These are phyloP conservation scores for Pachydiplax longipennis DNA, from an alignment of 2,888 invertebrate species.

Conservation along the genomic window DNA sequence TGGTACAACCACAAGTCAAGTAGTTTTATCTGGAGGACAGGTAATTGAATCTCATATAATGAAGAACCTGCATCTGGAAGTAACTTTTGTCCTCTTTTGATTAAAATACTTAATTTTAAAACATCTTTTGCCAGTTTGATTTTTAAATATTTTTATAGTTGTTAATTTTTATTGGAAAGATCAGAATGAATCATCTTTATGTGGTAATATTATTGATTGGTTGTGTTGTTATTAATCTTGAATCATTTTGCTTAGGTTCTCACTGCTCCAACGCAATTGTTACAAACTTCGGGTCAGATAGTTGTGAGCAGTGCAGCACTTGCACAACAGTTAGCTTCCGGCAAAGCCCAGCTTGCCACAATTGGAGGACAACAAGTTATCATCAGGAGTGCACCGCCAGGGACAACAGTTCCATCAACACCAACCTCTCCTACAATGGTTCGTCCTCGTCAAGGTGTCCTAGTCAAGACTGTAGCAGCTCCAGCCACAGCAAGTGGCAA, in stretches of 20 bases:
- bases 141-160: too few relatives aligned
- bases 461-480: conserved; percentile 50
- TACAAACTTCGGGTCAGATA: conserved; percentile 48
- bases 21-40: conserved; percentile 52
- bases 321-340: conserved; percentile 82
- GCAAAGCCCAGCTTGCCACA: conserved; percentile 83
- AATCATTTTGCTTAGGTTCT: background rate
- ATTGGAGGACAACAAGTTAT: conserved; percentile 87
- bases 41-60: background rate
- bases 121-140: too few relatives aligned
- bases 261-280: conserved; percentile 3
- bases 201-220: too few relatives aligned
- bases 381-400: conserved; percentile 69
- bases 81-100: too few relatives aligned
- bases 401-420: conserved; percentile 27
- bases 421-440: conserved; percentile 49
- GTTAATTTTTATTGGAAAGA: too few relatives aligned
- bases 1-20: conserved; percentile 35
- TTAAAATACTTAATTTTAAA: too few relatives aligned
- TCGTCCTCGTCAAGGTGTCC: conserved; percentile 53
- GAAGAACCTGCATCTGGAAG: too few relatives aligned
- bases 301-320: conserved; percentile 58
- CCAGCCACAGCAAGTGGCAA: conserved; percentile 45
- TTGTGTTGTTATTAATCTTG: too few relatives aligned
- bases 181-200: too few relatives aligned